Percentiles rank a stretch among this genome's conserved stretches.
These are phyloP conservation scores for Tachuris rubrigastra DNA, from an alignment of 2,113 vertebrate species.

Conservation along the genomic window DNA sequence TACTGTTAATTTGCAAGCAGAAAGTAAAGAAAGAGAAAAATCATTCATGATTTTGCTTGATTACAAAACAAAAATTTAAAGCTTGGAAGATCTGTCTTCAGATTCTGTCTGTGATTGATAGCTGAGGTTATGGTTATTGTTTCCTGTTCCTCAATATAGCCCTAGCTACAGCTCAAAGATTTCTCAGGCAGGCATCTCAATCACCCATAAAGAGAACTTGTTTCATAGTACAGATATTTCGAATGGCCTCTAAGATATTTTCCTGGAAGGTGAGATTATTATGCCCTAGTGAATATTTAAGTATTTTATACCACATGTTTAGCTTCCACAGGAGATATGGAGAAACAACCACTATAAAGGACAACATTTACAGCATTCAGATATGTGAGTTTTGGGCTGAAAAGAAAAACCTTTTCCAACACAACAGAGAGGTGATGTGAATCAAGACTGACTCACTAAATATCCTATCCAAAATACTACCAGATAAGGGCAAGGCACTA, in stretches of 20 bases:
- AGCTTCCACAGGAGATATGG: background rate
- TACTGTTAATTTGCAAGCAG: background rate
- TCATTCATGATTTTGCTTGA: background rate
- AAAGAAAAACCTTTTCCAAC: background rate
- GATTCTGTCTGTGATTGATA: background rate
- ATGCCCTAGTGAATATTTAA: background rate
- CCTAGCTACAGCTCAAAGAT: background rate
- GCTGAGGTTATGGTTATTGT: background rate
- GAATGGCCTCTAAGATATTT: background rate
- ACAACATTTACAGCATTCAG: background rate
- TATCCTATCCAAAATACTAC: background rate
- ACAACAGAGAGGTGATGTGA: background rate
- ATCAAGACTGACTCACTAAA: background rate
- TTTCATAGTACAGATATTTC: background rate
- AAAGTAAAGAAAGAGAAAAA: background rate
- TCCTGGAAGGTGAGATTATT: background rate
- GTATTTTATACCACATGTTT: background rate
- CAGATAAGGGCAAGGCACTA: background rate
- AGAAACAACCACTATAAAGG: background rate
- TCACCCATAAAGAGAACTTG: background rate
- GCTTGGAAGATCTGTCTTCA: background rate
- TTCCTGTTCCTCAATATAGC: background rate
- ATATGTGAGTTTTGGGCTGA: background rate
- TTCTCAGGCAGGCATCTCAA: background rate
- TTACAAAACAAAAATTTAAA: background rate